Conservation (phyloP, 1,140 invertebrate genomes). For the Apis dorsata region DNA sequence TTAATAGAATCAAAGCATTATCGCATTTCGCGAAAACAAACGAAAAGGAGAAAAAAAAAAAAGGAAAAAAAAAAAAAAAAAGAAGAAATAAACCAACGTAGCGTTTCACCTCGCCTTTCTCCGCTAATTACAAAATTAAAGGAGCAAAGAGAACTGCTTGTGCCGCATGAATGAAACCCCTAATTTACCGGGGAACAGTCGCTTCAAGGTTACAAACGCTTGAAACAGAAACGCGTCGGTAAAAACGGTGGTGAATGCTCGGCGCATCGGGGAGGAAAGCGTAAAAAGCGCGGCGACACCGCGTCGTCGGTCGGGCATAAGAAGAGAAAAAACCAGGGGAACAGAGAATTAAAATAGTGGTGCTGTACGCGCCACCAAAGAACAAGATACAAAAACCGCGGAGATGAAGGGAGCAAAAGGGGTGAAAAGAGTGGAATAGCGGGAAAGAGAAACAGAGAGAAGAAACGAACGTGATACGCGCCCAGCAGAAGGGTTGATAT, state of each 20-base stretch:
- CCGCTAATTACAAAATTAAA: constrained; percentile 10
- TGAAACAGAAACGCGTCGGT: constrained; percentile 9
- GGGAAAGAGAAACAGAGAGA: neutral
- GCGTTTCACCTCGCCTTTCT: neutral
- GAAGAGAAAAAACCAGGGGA: neutral
- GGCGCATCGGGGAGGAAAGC: neutral
- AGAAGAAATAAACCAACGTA: no score
- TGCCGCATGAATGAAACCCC: constrained; percentile 24
- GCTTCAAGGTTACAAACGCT: constrained; percentile 27
- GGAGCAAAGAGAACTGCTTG: neutral
- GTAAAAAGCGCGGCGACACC: neutral
- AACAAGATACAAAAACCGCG: constrained; percentile 34
- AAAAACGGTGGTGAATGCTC: neutral
- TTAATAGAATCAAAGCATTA: neutral
- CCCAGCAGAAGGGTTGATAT: neutral
- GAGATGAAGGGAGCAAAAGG: no score
- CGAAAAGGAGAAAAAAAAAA: rapidly evolving
- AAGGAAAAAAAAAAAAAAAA: no score
- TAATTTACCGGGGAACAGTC: constrained; percentile 1
- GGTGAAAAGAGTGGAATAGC: no score
- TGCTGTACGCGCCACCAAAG: constrained; percentile 1
- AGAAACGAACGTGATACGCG: neutral
- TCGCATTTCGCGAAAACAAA: neutral
- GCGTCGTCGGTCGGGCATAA: neutral
- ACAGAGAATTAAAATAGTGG: constrained; percentile 42